These are phyloP conservation scores for Caenorhabditis wallacei DNA, from an alignment of 2,888 invertebrate genomes.

Conservation along the genomic window DNA sequence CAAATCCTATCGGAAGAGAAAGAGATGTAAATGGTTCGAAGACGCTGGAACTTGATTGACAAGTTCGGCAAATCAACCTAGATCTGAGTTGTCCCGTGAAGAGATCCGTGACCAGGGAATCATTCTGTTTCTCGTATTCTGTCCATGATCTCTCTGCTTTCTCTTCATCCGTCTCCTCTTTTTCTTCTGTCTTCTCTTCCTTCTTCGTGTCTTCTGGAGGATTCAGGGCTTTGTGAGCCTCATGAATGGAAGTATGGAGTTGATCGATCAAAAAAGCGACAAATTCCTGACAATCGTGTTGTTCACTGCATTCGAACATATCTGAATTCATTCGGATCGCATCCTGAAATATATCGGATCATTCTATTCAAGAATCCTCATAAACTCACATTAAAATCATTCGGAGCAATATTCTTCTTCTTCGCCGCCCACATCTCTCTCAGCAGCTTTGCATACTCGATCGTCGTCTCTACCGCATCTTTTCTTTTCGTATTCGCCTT, in stretches of 20 bases:
- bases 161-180: slow-evolving; percentile 76
- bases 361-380: too few relatives aligned
- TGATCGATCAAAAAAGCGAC: slow-evolving; percentile 94
- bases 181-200: slow-evolving; percentile 83
- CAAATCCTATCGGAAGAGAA: slow-evolving; percentile 93
- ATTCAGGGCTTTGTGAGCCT: slow-evolving; percentile 89
- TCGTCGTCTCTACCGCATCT: slow-evolving; percentile 57
- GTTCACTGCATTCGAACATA: slow-evolving; percentile 91
- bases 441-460: slow-evolving; percentile 71
- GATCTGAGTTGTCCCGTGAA: slow-evolving; percentile 91
- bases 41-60: slow-evolving; percentile 89
- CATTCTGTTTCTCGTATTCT: slow-evolving; percentile 57
- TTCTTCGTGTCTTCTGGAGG: slow-evolving; percentile 86
- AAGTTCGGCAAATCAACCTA: slow-evolving; percentile 90
- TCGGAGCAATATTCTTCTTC: slow-evolving; percentile 76
- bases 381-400: slow-evolving; percentile 82
- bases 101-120: slow-evolving; percentile 67
- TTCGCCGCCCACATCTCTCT: slow-evolving; percentile 73
- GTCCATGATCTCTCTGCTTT: slow-evolving; percentile 66
- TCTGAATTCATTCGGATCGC: slow-evolving; percentile 93
- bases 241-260: slow-evolving; percentile 93
- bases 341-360: slow-evolving; percentile 83
- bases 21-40: slow-evolving; percentile 95
- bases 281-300: slow-evolving; percentile 95
- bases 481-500: slow-evolving; percentile 21